phyloP scores from a whole-genome alignment of 2,888 invertebrate species.

The Melinaea marsaeus region DNA sequence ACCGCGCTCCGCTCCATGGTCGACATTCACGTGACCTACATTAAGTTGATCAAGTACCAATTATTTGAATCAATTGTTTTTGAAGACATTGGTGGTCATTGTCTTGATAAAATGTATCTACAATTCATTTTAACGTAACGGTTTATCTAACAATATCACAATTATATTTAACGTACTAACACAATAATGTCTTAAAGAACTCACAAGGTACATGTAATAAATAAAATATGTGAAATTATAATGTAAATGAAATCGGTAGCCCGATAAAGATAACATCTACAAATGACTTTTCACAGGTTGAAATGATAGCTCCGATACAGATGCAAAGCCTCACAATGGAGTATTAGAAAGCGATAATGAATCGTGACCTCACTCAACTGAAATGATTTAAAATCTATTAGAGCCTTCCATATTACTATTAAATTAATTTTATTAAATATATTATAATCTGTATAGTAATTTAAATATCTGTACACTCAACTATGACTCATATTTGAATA shows the following conservation, averaged over 20 bases:
- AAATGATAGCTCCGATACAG: constrained; percentile 27
- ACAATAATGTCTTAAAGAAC: not conserved
- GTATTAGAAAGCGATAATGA: constrained; percentile 32
- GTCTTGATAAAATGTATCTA: no score
- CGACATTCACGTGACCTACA: constrained; percentile 37
- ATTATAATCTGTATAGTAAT: no score
- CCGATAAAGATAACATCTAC: constrained; percentile 25
- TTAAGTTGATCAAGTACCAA: constrained; percentile 20
- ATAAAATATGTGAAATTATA: constrained; percentile 11
- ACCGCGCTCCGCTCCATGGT: constrained; percentile 23
- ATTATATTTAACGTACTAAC: constrained; percentile 1
- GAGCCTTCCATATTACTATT: no score
- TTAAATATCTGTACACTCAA: no score
- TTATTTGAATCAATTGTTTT: constrained; percentile 17
- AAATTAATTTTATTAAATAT: no score
- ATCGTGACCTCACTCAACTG: constrained; percentile 9
- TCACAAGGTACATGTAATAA: constrained; percentile 15
- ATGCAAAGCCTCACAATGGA: constrained; percentile 27
- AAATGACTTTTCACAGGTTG: constrained; percentile 27
- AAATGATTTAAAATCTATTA: no score
- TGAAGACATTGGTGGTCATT: not conserved
- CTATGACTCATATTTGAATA: no score
- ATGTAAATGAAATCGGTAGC: constrained; percentile 13
- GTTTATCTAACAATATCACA: not conserved
- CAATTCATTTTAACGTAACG: no score